phyloP scores from a whole-genome alignment of 23 tunicate species.

The Trididemnum clinides region DNA sequence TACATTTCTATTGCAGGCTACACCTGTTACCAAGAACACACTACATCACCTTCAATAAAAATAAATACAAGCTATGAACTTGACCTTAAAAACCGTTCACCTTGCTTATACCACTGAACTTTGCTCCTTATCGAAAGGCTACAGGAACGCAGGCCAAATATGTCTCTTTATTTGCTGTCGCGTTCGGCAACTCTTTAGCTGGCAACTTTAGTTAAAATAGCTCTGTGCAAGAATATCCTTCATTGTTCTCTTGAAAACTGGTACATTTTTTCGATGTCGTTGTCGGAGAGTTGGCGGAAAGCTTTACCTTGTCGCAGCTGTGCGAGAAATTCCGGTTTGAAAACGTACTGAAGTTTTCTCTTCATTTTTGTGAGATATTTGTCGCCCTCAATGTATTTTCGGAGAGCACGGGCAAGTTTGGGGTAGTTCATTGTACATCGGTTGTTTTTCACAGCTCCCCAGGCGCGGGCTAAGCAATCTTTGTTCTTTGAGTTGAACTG shows the following conservation, averaged over 20 bases:
- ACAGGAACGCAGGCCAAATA: too few species aligned
- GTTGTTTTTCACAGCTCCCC: slow-evolving; percentile 84
- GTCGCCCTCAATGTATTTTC: slow-evolving; percentile 73
- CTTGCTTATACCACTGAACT: too few species aligned
- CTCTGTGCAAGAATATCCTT: background rate
- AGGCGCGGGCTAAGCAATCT: slow-evolving; percentile 58
- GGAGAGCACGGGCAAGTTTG: slow-evolving; percentile 87
- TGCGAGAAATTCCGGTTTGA: slow-evolving; percentile 59
- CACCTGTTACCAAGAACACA: too few species aligned
- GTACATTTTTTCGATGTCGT: background rate
- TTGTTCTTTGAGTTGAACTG: slow-evolving; percentile 76
- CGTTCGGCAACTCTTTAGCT: too few species aligned
- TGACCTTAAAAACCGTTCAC: too few species aligned
- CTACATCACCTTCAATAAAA: too few species aligned
- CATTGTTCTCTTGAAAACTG: background rate
- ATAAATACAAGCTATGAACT: too few species aligned
- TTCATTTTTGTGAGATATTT: slow-evolving; percentile 51
- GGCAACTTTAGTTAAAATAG: background rate
- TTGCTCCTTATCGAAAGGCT: too few species aligned
- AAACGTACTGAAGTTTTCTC: slow-evolving; percentile 80
- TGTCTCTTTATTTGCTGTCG: too few species aligned
- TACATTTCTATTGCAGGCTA: too few species aligned
- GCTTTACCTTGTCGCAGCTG: background rate
- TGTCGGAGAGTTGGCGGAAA: background rate
- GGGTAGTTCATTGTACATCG: slow-evolving; percentile 89